phyloP scores from a whole-genome alignment of 2,113 vertebrate genomes.

The Coryphaenoides rupestris region DNA sequence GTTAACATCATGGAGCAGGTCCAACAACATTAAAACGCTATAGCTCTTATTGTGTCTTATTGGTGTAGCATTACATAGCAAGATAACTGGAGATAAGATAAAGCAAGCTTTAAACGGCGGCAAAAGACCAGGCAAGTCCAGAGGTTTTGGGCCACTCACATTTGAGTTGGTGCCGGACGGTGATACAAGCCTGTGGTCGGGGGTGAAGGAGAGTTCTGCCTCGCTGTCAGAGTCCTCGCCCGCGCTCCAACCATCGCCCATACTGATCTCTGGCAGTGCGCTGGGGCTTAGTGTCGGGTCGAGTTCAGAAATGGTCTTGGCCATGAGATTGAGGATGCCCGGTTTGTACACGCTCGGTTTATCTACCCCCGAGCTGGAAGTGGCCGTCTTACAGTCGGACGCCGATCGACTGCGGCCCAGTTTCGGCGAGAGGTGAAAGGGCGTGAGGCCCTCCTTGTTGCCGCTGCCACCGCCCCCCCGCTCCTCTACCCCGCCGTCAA shows the following conservation, averaged over 20 bases:
- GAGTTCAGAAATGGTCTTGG: constrained; percentile 67
- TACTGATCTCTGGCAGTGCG: constrained; percentile 61
- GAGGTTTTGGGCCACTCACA: constrained; percentile 56
- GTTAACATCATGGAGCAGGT: not conserved
- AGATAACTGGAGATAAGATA: not conserved
- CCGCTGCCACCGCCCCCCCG: constrained; percentile 8
- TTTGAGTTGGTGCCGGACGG: constrained; percentile 68
- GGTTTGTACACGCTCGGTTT: constrained; percentile 60
- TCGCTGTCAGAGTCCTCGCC: constrained; percentile 72
- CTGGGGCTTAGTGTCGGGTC: constrained; percentile 64
- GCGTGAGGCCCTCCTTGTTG: constrained; percentile 24
- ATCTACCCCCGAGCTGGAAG: constrained; percentile 34
- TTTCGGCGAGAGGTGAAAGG: constrained; percentile 47
- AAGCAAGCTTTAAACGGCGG: not conserved
- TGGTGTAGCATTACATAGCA: not conserved
- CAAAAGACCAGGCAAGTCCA: not conserved
- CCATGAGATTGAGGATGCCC: constrained; percentile 63
- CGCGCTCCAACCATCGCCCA: constrained; percentile 69
- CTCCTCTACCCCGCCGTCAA: constrained; percentile 63
- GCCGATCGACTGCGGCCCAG: constrained; percentile 38
- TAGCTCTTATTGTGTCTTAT: not conserved
- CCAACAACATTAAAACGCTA: not conserved
- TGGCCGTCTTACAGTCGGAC: constrained; percentile 29
- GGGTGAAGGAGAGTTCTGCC: constrained; percentile 55
- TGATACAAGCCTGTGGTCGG: constrained; percentile 52